phyloP scores from a whole-genome alignment of 2,113 vertebrate species.

The Cyphomyrus plagiostoma region DNA sequence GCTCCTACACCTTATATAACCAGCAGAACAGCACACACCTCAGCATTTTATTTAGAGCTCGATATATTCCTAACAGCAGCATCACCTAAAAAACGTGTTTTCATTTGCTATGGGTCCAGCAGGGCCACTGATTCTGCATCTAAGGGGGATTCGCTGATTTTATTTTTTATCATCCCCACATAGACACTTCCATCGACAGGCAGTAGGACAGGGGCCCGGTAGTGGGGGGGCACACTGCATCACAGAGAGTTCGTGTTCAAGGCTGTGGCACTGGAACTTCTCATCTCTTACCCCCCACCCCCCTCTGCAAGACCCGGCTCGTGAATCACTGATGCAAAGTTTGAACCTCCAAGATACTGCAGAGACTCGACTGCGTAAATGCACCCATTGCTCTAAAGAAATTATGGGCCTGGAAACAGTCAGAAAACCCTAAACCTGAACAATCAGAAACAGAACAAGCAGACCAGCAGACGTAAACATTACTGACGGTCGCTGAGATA shows the following conservation, averaged over 20 bases:
- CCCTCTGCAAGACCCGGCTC: background rate
- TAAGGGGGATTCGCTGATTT: background rate
- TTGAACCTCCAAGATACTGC: background rate
- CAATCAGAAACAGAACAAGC: background rate
- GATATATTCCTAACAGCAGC: background rate
- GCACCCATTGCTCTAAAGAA: background rate
- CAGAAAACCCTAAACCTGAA: background rate
- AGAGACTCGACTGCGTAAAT: background rate
- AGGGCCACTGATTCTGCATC: background rate
- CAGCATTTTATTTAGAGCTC: slow-evolving; percentile 7
- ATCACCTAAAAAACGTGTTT: background rate
- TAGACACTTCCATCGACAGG: background rate
- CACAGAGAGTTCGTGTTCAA: background rate
- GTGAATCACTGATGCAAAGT: background rate
- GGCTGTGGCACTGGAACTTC: background rate
- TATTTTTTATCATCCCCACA: background rate
- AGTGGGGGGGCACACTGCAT: background rate
- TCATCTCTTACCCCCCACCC: background rate
- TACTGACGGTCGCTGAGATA: background rate
- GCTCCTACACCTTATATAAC: background rate
- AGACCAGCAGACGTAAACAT: background rate
- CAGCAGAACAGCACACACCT: background rate
- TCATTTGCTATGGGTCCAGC: background rate
- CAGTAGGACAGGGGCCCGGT: background rate
- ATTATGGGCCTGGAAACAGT: background rate